Evolutionary conservation across 2,797 vertebrate genomes (phyloP), one percentile per base, ranked within the genome.

Genomic region (Halcyon leucocephala): DNA sequence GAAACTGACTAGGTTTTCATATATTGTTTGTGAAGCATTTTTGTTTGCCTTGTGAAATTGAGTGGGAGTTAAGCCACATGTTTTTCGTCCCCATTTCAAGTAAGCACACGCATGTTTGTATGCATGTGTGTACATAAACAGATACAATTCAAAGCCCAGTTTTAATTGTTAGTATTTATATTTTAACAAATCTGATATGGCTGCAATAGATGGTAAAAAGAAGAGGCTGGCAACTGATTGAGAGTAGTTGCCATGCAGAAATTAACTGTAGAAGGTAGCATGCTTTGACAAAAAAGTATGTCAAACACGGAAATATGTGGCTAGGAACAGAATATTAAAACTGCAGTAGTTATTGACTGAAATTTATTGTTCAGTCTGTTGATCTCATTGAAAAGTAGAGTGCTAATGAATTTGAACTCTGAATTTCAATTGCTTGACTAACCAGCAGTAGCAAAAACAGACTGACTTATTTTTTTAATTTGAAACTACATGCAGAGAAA

Each of bases 71-170:
- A 48, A 82, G 25, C 7, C 8, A 10, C 29, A 33, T 7, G 9
- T 12, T 51, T 13, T 33, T 37, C 28, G 10, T 37, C 21, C 7
- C 10, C 10, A 4, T 7, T 46, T 33, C 12, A 42, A 54, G 18
- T 33, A 28, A 76, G 46, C 14, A 14, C 2, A 9, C 7, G 7
- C 5, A 7, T 0, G 1, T 21, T 6, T 33, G n/a, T n/a, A 17
- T 15, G 26, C 4, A 2, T 42, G 10, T 3, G 1, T 28, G 9
- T 42, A 6, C 9, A 10, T 26, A 31, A 54, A 54, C 52, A 39
- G 11, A 54, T 7, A 26, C 8, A 31, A 64, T 11, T 74, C 24
- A 24, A 42, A 80, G 28, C 21, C 4, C 9, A 4, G 11, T 65
- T 76, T 76, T 55, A 60, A 24, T 33, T 39, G 51, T 12, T 52